Conservation (phyloP, 2,888 invertebrate species). For the Fabriciana adippe region DNA sequence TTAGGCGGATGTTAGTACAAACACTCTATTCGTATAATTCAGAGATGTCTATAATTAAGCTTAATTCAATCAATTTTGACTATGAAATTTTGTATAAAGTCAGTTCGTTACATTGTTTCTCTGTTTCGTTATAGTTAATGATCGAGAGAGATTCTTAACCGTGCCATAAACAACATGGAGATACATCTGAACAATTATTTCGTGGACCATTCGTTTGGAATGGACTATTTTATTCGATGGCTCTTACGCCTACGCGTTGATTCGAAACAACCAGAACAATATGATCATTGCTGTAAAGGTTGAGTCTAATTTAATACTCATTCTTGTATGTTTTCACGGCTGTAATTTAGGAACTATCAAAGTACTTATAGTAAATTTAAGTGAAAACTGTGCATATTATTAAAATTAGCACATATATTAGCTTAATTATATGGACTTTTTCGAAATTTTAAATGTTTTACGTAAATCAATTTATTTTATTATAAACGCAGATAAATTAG, state of each 20-base stretch:
- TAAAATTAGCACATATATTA: too few relatives aligned
- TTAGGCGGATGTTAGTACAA: conserved; percentile 53
- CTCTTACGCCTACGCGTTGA: conserved; percentile 61
- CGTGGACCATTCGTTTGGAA: conserved; percentile 55
- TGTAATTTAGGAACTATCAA: neutral
- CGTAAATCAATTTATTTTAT: too few relatives aligned
- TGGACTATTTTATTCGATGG: conserved; percentile 59
- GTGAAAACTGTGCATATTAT: neutral
- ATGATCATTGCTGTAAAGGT: conserved; percentile 21
- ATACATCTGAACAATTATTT: conserved; percentile 67
- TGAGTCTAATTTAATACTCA: conserved; percentile 20
- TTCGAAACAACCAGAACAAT: conserved; percentile 39
- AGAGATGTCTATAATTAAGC: conserved; percentile 53
- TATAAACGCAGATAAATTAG: too few relatives aligned
- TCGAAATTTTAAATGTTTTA: too few relatives aligned
- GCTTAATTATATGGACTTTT: too few relatives aligned
- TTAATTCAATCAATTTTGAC: conserved; percentile 57
- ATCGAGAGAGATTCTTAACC: conserved; percentile 49
- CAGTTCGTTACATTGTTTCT: conserved; percentile 40
- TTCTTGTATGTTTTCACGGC: neutral
- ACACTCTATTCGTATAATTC: conserved; percentile 59
- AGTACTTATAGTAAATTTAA: neutral
- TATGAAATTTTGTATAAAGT: conserved; percentile 45
- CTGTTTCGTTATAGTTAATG: conserved; percentile 45
- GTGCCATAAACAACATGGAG: conserved; percentile 55